phyloP scores from a whole-genome alignment of 2,888 invertebrate species.

The Spialia ferax region DNA sequence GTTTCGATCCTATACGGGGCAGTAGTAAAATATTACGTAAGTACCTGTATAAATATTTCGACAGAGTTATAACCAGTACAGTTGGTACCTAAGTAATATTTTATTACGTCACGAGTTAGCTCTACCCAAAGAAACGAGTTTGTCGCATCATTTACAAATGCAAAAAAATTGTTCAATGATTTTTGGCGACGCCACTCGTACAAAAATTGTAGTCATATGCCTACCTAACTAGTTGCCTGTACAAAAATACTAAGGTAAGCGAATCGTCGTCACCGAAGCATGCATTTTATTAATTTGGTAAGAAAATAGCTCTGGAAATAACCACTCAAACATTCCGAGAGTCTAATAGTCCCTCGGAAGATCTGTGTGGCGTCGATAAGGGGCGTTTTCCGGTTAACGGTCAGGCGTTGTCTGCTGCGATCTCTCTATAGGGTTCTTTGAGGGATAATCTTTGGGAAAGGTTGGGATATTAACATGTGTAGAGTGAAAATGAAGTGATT shows the following conservation, averaged over 20 bases:
- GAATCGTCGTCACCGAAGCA: not conserved
- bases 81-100: too few species aligned
- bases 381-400: slow-evolving; percentile 17
- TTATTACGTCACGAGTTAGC: too few species aligned
- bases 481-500: not conserved
- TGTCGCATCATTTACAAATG: too few species aligned
- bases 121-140: too few species aligned
- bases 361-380: slow-evolving; percentile 26
- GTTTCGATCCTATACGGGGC: not conserved
- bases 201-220: too few species aligned
- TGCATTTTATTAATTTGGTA: not conserved
- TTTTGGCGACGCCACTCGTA: too few species aligned
- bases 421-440: slow-evolving; percentile 4
- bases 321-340: not conserved
- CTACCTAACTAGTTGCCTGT: not conserved
- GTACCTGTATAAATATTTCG: too few species aligned
- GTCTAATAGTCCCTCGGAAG: slow-evolving; percentile 17
- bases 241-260: not conserved
- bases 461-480: not conserved
- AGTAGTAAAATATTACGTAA: too few species aligned
- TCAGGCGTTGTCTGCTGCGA: slow-evolving; percentile 10
- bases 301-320: not conserved
- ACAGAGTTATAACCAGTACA: too few species aligned
- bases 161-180: too few species aligned
- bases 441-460: not conserved